Base-by-base conservation (phyloP, 2,113 vertebrate genomes). In the Psilopsiagon aurifrons region DNA sequence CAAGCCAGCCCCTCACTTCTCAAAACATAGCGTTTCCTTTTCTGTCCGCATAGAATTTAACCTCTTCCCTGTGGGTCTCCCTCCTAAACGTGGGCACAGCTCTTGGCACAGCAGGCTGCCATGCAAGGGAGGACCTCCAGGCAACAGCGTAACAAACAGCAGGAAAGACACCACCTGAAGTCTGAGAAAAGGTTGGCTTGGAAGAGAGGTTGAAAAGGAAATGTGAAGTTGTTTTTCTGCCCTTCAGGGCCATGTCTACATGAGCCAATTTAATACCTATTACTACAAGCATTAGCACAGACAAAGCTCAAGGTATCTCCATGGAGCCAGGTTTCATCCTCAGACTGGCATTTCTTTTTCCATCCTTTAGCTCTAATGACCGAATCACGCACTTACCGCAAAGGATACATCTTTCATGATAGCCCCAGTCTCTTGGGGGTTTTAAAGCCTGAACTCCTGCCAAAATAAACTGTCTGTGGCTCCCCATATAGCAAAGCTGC, bases 211-310 rank as follows among this genome's bases (percentile, higher is more conserved):
- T 92, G 55, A 54, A 95, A 78, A 75, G 54, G 68, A 93, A 80
- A 94, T 29, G 39, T 33, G 77, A 83, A 84, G 83, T 41, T 95
- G 59, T 74, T 94, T 92, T 59, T 73, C 77, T 88, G 88, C 93
- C 82, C 79, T 96, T 90, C 59, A 76, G 93, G 91, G 83, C 87
- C 37, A 3, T 85, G 68, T 83, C 87, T 90, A 47, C 88, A 88
- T 5, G 64, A 96, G 64, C 76, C 90, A 96, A 37, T 94, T 88
- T 55, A 90, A 93, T 47, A 88, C 82, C 87, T 86, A 77, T 92
- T 93, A 86, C 82, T 82, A 54, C 75, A 90, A 77, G 79, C 55
- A 88, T 83, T 83, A 86, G n/a, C 16, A 2, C 73, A 75, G 81
- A 25, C 76, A 88, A 87, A 55, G 79, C 71, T 90, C 6, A 55